These are phyloP conservation scores for Sterna hirundo DNA, from an alignment of 2,113 vertebrate species.

Conservation along the genomic window DNA sequence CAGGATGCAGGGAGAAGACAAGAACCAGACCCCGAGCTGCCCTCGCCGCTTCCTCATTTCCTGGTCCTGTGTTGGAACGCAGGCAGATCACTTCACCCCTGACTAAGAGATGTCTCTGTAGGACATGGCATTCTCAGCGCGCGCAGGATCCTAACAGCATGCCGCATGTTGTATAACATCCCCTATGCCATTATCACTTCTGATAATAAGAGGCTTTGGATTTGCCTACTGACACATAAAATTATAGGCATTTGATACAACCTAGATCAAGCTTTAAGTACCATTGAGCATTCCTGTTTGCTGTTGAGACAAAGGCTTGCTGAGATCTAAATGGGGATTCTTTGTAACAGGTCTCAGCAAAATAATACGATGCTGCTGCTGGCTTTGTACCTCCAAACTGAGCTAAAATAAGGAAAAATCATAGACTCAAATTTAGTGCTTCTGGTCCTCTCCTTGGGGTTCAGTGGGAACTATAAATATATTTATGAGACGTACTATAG, in stretches of 20 bases:
- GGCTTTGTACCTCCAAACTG: background rate
- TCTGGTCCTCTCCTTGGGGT: background rate
- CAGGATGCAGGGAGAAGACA: background rate
- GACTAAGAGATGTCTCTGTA: background rate
- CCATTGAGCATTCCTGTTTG: background rate
- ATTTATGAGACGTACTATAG: background rate
- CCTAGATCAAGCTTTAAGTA: background rate
- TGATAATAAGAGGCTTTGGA: background rate
- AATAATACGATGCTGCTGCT: background rate
- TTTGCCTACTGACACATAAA: background rate
- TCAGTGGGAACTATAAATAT: background rate
- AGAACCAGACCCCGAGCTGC: background rate
- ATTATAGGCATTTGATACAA: background rate
- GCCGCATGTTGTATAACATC: background rate
- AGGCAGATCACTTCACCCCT: background rate
- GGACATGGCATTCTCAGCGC: background rate
- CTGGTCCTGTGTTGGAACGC: background rate
- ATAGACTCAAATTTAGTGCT: background rate
- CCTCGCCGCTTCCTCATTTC: rapidly evolving
- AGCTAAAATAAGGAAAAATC: background rate
- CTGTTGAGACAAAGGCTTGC: background rate
- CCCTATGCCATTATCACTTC: background rate
- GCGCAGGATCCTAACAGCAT: background rate
- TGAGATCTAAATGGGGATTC: background rate
- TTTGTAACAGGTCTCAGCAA: background rate